Base-by-base conservation (phyloP, 2,888 invertebrate genomes). In the Hanleya hanleyi region DNA sequence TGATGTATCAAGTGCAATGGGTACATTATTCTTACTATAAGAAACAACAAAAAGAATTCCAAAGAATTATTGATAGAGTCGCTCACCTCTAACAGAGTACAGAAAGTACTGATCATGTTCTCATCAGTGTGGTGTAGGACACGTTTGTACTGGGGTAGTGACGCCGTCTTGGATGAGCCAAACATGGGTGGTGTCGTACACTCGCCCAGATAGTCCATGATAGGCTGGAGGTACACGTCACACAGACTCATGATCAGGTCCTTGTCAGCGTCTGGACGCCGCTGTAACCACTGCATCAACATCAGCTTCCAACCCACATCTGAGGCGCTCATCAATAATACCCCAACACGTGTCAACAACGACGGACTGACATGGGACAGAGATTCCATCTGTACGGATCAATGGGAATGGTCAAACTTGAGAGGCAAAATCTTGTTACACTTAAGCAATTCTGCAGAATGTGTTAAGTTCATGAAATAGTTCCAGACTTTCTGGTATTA, bases 261-360 rank as follows among this genome's bases (percentile, higher is more conserved):
- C 36, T 81, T 82, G 73, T 88, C 86, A 3, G 74, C 76, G 38
- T 88, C 85, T 4, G 84, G 79, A n/a, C 88, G 81, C 32, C 83
- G 81, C 72, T 88, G 85, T 47, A 90, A 69, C 90, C 90, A 90
- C 71, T 86, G 84, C 12, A 87, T 85, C 71, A 89, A 76, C 82
- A 87, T 84, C 67, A 89, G 80, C 71, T 84, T 85, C 90, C 90
- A 90, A 62, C 87, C 88, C 0, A 89, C 88, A 77, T 90, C 90
- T 7, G 77, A 71, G 22, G 77, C 74, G 35, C 77, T 84, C 87
- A 89, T 88, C 12, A 82, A 80, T 66, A 89, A 72, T 1, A 89
- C 83, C 6, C 89, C 90, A 33, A 87, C 89, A 74, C 83, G 87
- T n/a, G 88, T 84, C 33, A 89, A 77, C 5, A 89, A 68, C 0